These are phyloP conservation scores for Harlomillsia oculata DNA, from an alignment of 1,140 invertebrate species.

Conservation along the genomic window DNA sequence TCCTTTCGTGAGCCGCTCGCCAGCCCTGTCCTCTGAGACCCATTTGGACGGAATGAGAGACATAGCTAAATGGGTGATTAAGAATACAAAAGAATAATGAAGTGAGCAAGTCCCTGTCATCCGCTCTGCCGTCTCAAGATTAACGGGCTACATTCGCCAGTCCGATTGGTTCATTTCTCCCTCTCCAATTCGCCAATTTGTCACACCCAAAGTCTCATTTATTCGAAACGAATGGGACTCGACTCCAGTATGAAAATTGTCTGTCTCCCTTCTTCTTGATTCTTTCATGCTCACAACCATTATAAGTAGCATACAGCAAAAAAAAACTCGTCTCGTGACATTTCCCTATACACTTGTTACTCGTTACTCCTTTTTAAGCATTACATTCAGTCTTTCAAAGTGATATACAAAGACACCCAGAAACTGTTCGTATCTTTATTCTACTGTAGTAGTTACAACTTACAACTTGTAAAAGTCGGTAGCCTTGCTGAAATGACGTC, in stretches of 20 bases:
- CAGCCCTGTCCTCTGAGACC: constrained; percentile 22
- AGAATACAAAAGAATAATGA: constrained; percentile 35
- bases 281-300: not conserved
- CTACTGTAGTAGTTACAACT: too few relatives aligned
- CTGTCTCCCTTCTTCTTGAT: not conserved
- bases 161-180: constrained; percentile 24
- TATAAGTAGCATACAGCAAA: not conserved
- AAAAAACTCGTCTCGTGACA: too few relatives aligned
- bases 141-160: constrained; percentile 16
- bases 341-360: not conserved
- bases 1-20: constrained; percentile 10
- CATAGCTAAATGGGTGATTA: constrained; percentile 32
- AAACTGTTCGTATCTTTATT: too few relatives aligned
- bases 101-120: constrained; percentile 34
- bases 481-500: too few relatives aligned
- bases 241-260: not conserved
- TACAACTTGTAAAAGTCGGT: too few relatives aligned
- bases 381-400: not conserved
- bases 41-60: constrained; percentile 32
- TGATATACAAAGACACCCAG: too few relatives aligned
- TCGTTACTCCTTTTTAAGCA: not conserved
- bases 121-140: constrained; percentile 25
- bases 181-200: constrained; percentile 33
- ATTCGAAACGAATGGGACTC: constrained; percentile 20
- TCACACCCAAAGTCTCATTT: constrained; percentile 33